Percentiles rank a stretch among this genome's conserved stretches.
Evolutionary conservation across 92 coral and sea anemone genomes (phyloP).

Genomic region (Galaxea fascicularis): DNA sequence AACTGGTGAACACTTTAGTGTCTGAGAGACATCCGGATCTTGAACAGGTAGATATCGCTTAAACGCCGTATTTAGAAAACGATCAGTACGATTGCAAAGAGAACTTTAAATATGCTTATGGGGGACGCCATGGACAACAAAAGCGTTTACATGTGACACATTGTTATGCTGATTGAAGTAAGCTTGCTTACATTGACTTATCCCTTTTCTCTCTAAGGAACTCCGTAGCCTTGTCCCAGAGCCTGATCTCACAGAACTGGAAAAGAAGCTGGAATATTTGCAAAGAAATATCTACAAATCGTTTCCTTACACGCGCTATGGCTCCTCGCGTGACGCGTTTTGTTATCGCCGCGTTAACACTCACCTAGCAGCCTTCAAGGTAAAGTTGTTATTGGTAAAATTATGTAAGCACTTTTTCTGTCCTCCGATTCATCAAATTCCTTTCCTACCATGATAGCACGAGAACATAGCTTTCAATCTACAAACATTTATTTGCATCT

Average conservation of each 20-base stretch:
- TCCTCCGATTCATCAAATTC: not conserved
- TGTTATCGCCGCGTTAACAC: slow-evolving; percentile 80
- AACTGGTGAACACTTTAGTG: slow-evolving; percentile 60
- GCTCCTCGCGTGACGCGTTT: slow-evolving; percentile 79
- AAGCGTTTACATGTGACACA: not conserved
- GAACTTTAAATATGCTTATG: not conserved
- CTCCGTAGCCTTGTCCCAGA: slow-evolving; percentile 75
- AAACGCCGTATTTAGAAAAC: too few species aligned
- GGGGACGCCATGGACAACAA: slow-evolving; percentile 36
- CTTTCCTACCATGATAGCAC: too few species aligned
- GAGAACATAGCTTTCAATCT: too few species aligned
- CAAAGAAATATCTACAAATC: slow-evolving; percentile 80
- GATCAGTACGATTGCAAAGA: not conserved
- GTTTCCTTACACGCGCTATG: slow-evolving; percentile 75
- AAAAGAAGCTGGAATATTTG: slow-evolving; percentile 60
- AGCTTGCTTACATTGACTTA: not conserved
- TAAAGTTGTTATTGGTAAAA: slow-evolving; percentile 23
- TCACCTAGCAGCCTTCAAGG: slow-evolving; percentile 81
- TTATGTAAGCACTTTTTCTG: not conserved
- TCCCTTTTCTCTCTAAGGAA: slow-evolving; percentile 61
- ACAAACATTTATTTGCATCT: too few species aligned
- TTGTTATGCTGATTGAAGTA: slow-evolving; percentile 14
- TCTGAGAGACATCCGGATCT: slow-evolving; percentile 75
- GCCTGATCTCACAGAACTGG: slow-evolving; percentile 78
- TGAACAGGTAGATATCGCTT: slow-evolving; percentile 57